Conservation (phyloP, 1,140 invertebrate species). For the Galendromus occidentalis region DNA sequence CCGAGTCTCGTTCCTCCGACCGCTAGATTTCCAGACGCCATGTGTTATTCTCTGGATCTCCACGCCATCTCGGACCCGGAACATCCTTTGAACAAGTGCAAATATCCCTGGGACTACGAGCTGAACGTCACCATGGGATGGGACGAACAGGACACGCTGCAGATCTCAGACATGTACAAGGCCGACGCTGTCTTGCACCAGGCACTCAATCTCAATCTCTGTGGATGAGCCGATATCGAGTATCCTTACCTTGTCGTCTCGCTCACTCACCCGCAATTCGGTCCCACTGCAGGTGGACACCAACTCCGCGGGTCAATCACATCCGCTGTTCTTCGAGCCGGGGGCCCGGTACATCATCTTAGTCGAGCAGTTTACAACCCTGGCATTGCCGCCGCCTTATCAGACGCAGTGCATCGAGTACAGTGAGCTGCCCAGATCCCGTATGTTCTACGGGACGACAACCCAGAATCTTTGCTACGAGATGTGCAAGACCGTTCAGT, state of each 20-base stretch:
- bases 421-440: neutral
- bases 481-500: neutral
- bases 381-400: neutral
- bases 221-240: too few species aligned
- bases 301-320: constrained; percentile 1
- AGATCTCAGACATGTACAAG: constrained; percentile 7
- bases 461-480: constrained; percentile 9
- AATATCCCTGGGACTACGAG: constrained; percentile 9
- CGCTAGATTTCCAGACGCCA: neutral
- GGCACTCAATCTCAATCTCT: neutral
- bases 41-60: constrained; percentile 9
- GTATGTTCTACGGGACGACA: neutral
- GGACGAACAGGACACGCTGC: constrained; percentile 5
- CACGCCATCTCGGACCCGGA: neutral
- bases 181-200: constrained; percentile 1
- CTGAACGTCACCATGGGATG: neutral
- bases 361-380: constrained; percentile 5
- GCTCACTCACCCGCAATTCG: too few species aligned
- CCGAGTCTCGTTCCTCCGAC: too few species aligned
- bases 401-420: neutral
- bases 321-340: constrained; percentile 1
- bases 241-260: too few species aligned
- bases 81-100: constrained; percentile 6
- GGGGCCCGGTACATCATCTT: neutral
- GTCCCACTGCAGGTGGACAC: neutral